These are phyloP conservation scores for Scylla paramamosain DNA, from an alignment of 1,140 invertebrate species.

Conservation along the genomic window DNA sequence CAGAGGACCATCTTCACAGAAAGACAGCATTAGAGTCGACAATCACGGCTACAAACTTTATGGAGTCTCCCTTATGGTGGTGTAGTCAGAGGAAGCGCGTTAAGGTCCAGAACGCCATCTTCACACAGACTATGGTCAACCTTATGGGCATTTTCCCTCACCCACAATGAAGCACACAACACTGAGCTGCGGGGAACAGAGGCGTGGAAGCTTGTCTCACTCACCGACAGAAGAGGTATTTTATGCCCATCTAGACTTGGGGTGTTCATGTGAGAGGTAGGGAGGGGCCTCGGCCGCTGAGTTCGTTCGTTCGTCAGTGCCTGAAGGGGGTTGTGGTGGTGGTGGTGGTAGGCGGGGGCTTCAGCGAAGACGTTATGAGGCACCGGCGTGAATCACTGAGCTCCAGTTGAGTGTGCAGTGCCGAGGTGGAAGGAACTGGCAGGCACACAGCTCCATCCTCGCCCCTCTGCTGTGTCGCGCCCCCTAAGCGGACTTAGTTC, in stretches of 20 bases:
- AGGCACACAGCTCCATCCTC: constrained; percentile 51
- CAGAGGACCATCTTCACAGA: constrained; percentile 52
- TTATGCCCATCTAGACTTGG: constrained; percentile 49
- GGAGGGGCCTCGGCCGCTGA: constrained; percentile 44
- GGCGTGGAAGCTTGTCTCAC: constrained; percentile 54
- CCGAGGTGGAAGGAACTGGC: constrained; percentile 68
- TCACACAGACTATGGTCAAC: not conserved
- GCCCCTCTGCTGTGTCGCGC: not conserved
- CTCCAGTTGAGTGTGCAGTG: constrained; percentile 74
- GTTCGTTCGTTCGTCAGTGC: constrained; percentile 61
- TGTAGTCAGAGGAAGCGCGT: not conserved
- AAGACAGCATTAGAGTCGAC: not conserved
- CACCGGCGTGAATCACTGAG: constrained; percentile 42
- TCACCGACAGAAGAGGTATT: not conserved
- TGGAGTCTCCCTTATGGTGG: not conserved
- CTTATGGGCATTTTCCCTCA: not conserved
- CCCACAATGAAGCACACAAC: constrained; percentile 57
- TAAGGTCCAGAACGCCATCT: constrained; percentile 45
- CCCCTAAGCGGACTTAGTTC: not conserved
- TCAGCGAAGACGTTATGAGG: constrained; percentile 71
- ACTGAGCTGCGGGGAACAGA: constrained; percentile 32
- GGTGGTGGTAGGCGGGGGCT: constrained; percentile 42
- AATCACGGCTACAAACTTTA: not conserved
- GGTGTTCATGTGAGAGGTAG: not conserved
- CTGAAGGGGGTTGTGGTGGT: constrained; percentile 45